Conservation (phyloP, 2,113 vertebrate genomes). For the Megaptera novaeangliae region DNA sequence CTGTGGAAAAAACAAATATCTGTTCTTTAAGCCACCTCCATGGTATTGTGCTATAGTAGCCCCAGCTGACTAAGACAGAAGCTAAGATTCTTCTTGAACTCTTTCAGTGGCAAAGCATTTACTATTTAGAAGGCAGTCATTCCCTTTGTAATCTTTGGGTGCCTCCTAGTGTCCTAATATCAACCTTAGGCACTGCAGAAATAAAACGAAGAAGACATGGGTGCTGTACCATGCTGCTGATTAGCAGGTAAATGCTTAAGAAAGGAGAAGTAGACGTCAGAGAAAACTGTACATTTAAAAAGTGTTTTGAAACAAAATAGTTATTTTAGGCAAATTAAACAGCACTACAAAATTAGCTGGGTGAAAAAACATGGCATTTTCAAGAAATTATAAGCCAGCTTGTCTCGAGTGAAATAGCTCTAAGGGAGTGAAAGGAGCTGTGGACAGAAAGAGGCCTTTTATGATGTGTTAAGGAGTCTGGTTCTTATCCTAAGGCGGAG, state of each 20-base stretch:
- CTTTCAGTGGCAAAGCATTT: neutral
- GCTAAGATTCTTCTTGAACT: neutral
- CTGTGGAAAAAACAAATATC: neutral
- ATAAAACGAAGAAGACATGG: neutral
- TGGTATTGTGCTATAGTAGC: neutral
- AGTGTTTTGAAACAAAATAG: neutral
- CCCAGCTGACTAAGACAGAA: neutral
- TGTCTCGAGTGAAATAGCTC: neutral
- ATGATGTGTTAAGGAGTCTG: neutral
- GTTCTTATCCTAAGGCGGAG: neutral
- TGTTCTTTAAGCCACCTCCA: neutral
- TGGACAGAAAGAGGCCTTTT: neutral
- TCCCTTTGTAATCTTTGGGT: neutral
- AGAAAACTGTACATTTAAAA: neutral
- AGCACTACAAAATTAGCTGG: neutral
- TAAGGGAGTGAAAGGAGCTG: neutral
- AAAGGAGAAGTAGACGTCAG: neutral
- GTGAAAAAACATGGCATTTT: neutral
- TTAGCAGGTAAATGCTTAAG: neutral
- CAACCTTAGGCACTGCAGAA: neutral
- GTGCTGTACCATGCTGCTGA: neutral
- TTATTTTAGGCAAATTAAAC: neutral
- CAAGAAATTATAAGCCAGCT: neutral
- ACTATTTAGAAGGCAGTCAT: neutral
- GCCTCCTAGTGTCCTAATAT: neutral